A percentile compares a stretch with the other conserved stretches of the same genome.
These are phyloP conservation scores for Drosophila tani DNA, from an alignment of 1,140 invertebrate species.

Conservation along the genomic window DNA sequence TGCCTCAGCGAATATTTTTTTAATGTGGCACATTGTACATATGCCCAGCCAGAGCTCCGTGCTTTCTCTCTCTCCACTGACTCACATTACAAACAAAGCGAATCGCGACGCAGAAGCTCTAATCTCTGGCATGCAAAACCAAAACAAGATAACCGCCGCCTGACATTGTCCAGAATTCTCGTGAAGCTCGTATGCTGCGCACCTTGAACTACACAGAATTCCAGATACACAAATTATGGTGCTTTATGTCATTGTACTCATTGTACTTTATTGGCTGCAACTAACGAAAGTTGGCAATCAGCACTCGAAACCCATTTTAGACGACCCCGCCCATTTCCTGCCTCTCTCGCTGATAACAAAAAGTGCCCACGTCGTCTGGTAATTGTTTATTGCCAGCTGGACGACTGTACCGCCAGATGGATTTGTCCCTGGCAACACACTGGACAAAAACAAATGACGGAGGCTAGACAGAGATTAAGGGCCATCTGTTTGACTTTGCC, in stretches of 20 bases:
- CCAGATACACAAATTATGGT: background rate
- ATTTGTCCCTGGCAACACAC: constrained; percentile 22
- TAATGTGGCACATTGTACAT: constrained; percentile 14
- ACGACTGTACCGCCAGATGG: constrained; percentile 16
- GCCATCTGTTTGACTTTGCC: constrained; percentile 16
- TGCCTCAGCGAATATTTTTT: constrained; percentile 3
- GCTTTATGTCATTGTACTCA: constrained; percentile 2
- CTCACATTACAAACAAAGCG: constrained; percentile 59
- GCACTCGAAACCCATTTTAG: constrained; percentile 31
- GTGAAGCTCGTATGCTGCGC: background rate
- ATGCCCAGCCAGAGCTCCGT: background rate
- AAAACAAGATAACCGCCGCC: constrained; percentile 32
- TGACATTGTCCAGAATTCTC: constrained; percentile 20
- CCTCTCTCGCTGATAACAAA: constrained; percentile 25
- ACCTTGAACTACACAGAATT: constrained; percentile 1
- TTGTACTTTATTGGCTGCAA: constrained; percentile 21
- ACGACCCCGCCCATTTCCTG: constrained; percentile 35
- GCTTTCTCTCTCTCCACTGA: constrained; percentile 22
- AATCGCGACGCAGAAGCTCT: constrained; percentile 40
- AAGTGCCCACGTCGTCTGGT: background rate
- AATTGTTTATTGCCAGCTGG: constrained; percentile 27
- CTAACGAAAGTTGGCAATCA: constrained; percentile 15
- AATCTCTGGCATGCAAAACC: constrained; percentile 19
- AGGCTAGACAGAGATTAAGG: background rate
- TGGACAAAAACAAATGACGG: constrained; percentile 3